Conservation (phyloP, 2,113 vertebrate genomes). For the Carollia perspicillata region DNA sequence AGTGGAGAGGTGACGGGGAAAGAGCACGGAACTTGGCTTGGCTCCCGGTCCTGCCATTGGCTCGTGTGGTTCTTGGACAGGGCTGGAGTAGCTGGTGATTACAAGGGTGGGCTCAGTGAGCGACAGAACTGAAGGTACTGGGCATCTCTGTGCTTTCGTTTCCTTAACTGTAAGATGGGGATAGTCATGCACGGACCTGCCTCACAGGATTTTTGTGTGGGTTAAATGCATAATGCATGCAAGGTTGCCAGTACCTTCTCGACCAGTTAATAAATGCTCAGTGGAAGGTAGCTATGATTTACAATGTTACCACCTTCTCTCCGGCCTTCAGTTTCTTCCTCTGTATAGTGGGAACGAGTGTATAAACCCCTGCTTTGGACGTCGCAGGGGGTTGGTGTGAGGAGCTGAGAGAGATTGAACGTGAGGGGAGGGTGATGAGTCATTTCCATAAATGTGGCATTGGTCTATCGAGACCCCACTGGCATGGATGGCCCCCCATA, state of each 20-base stretch:
- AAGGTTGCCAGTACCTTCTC: neutral
- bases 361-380: neutral
- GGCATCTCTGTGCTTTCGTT: neutral
- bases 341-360: neutral
- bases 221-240: neutral
- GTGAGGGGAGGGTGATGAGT: neutral
- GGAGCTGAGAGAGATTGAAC: neutral
- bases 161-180: neutral
- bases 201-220: neutral
- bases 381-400: neutral
- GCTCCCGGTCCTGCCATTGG: neutral
- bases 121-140: neutral
- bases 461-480: neutral
- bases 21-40: neutral
- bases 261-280: neutral
- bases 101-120: neutral
- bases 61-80: neutral
- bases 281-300: neutral
- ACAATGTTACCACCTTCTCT: neutral
- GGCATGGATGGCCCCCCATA: fast-evolving
- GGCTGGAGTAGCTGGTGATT: neutral
- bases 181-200: neutral
- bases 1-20: neutral
- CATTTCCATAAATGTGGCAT: neutral
- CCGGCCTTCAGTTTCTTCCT: neutral